phyloP scores from a whole-genome alignment of 1,140 invertebrate species.

The Conus betulinus region DNA sequence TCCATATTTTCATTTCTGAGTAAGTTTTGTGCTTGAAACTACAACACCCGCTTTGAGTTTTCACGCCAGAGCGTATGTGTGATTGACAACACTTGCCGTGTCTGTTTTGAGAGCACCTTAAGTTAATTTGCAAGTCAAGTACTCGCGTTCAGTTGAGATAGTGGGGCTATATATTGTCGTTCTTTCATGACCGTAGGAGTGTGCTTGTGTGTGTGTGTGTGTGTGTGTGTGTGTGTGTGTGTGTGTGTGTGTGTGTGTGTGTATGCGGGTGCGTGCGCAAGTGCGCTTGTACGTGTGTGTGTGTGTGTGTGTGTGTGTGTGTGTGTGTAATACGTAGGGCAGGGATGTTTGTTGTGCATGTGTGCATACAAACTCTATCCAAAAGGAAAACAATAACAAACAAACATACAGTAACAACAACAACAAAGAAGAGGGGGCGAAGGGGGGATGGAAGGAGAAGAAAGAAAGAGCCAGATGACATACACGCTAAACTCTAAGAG shows the following conservation, averaged over 20 bases:
- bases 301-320: too few relatives aligned
- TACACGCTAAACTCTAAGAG: too few relatives aligned
- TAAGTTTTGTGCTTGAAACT: not conserved
- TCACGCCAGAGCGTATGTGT: not conserved
- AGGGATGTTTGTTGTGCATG: too few relatives aligned
- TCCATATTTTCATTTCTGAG: not conserved
- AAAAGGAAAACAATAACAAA: too few relatives aligned
- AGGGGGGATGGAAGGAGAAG: too few relatives aligned
- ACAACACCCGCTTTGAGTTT: not conserved
- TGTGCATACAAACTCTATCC: too few relatives aligned
- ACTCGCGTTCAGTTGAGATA: not conserved
- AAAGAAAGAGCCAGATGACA: too few relatives aligned
- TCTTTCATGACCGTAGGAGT: not conserved
- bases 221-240: conserved; percentile 13
- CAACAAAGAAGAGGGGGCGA: too few relatives aligned
- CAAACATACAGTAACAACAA: too few relatives aligned
- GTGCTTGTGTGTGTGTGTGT: not conserved
- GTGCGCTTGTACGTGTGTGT: too few relatives aligned
- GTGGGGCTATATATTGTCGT: not conserved
- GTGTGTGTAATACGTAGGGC: too few relatives aligned
- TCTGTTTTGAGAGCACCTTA: not conserved
- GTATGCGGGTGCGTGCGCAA: not conserved
- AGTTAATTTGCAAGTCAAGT: not conserved
- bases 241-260: not conserved
- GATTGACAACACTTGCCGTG: not conserved